Evolutionary conservation across 2,888 invertebrate genomes (phyloP).

Genomic region (Lithophane ornitopus): DNA sequence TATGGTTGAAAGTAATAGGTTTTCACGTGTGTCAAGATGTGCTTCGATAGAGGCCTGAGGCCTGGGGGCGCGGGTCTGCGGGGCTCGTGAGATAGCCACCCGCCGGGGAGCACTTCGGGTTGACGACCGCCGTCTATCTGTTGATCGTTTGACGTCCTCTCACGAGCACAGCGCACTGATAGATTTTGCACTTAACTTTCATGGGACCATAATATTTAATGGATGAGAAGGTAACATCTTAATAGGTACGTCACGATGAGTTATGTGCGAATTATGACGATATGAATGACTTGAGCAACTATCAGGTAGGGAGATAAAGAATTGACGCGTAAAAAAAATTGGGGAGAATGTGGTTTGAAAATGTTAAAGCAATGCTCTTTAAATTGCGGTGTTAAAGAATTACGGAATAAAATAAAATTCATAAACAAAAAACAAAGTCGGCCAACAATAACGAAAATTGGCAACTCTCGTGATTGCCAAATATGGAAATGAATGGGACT

Average conservation of each 20-base stretch:
- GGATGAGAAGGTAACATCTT: constrained; percentile 14
- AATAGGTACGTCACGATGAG: background rate
- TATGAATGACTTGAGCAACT: background rate
- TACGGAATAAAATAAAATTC: constrained; percentile 27
- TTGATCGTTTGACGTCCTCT: constrained; percentile 61
- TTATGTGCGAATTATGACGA: background rate
- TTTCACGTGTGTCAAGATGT: constrained; percentile 57
- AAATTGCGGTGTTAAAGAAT: constrained; percentile 12
- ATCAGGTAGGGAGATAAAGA: background rate
- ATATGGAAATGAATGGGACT: constrained; percentile 61
- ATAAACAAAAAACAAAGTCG: constrained; percentile 36
- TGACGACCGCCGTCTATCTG: constrained; percentile 73
- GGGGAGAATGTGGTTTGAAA: too few species aligned
- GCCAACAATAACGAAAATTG: constrained; percentile 40
- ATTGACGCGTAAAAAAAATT: too few species aligned
- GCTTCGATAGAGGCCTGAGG: constrained; percentile 22
- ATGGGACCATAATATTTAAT: constrained; percentile 54
- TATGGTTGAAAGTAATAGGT: constrained; percentile 46
- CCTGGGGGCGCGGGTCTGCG: constrained; percentile 47
- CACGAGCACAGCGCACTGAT: constrained; percentile 39
- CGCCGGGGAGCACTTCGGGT: constrained; percentile 70
- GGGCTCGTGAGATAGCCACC: constrained; percentile 66
- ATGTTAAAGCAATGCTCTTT: background rate
- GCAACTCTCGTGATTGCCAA: constrained; percentile 51
- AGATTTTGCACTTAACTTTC: constrained; percentile 61